These are phyloP conservation scores for Clarias macrocephalus DNA, from an alignment of 2,113 vertebrate species.

Conservation along the genomic window DNA sequence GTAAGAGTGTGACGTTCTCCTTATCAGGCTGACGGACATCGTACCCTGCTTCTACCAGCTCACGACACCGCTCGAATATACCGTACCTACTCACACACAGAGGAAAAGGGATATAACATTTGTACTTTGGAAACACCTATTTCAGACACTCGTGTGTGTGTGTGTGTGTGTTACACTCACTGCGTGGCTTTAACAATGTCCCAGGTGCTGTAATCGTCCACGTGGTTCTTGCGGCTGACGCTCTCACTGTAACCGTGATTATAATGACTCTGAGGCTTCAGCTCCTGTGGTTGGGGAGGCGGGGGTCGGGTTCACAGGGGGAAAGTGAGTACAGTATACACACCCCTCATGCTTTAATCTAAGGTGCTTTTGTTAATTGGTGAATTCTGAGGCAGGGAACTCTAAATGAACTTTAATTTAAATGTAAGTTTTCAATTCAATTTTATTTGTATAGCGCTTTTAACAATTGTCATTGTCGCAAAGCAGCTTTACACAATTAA, in stretches of 20 bases:
- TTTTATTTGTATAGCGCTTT: no score
- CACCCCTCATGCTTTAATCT: no score
- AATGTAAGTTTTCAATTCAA: no score
- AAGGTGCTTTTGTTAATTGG: no score
- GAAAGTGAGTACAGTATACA: not conserved
- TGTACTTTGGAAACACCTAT: not conserved
- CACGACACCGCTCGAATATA: slow-evolving; percentile 94
- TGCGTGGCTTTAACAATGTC: slow-evolving; percentile 99
- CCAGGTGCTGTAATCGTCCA: slow-evolving; percentile 98
- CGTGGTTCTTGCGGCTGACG: slow-evolving; percentile 89
- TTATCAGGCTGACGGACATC: slow-evolving; percentile 98
- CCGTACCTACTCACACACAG: slow-evolving; percentile 79
- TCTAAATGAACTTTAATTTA: no score
- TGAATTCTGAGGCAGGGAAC: no score
- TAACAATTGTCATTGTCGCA: no score
- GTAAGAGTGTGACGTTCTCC: slow-evolving; percentile 97
- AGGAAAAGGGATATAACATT: not conserved
- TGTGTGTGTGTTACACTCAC: slow-evolving; percentile 74
- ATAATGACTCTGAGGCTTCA: slow-evolving; percentile 94
- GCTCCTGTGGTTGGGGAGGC: slow-evolving; percentile 79
- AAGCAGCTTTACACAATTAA: no score
- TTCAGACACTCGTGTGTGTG: not conserved
- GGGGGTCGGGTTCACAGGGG: not conserved
- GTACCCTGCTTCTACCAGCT: slow-evolving; percentile 97
- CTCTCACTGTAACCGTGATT: slow-evolving; percentile 93